Evolutionary conservation across 2,797 vertebrate genomes (phyloP), one percentile per base, ranked within the genome.

Genomic region (Enteromius mattozi): DNA sequence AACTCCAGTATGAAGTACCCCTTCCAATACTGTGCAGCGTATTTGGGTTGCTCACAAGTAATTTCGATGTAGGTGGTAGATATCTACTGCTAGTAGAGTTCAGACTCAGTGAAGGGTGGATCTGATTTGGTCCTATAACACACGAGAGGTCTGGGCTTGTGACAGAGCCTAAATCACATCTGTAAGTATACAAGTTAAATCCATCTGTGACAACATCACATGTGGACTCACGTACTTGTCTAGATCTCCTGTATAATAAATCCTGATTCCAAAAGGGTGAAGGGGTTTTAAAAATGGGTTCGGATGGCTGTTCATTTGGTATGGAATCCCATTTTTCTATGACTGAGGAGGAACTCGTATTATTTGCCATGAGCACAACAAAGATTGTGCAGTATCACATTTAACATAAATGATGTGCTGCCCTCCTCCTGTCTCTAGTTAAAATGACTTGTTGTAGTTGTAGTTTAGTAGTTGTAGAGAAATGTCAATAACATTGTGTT

Each of bases 281-380:
- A 1, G 94, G 95, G 0, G 83, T 93, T 88, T 96, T 95, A 88
- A 95, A 95, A 16, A 88, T 85, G 6, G 86, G 76, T 21, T 94
- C 93, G 10, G 89, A 85, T 65, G 85, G 71, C 47, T 88, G 89
- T 81, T 90, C 89, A 0, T 82, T 90, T 30, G 68, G 86, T 27
- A 89, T 90, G 70, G 92, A 91, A 88, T 94, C 93, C 87, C 94
- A 93, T 88, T 94, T 95, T 81, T 93, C 92, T 85, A 90, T 87
- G 82, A 89, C 88, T 19, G 88, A 90, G 8, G 88, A 90, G 13
- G 88, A 81, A 89, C 88, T 47, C 2, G 27, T 94, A 91, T 93
- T 95, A 85, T 87, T 83, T 16, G 85, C 37, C 80, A 88, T 86
- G 24, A 42, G 66, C 37, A 80, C 35, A 49, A 81, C 19, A 37